These are phyloP conservation scores for Novumbra hubbsi DNA, from an alignment of 2,797 vertebrate species.

Conservation along the genomic window DNA sequence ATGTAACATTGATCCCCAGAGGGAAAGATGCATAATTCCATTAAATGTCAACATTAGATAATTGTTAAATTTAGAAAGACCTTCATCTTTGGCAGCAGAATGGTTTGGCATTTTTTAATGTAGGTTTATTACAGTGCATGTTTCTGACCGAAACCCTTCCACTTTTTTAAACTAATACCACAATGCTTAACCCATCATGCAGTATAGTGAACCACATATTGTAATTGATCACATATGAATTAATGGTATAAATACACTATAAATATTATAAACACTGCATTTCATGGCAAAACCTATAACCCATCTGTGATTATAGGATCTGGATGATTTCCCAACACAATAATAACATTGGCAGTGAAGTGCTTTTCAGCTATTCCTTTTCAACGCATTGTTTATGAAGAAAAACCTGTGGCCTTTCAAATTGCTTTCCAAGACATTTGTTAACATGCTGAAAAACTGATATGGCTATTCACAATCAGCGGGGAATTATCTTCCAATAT, in stretches of 20 bases:
- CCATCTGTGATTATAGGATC: conserved; percentile 8
- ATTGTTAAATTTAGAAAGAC: conserved; percentile 1
- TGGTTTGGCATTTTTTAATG: neutral
- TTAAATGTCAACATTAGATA: conserved; percentile 1
- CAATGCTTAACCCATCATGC: neutral
- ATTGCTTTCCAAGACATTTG: neutral
- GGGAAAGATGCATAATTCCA: neutral
- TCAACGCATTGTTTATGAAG: neutral
- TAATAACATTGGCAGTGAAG: conserved; percentile 6
- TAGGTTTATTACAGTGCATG: neutral
- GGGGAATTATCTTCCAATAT: neutral
- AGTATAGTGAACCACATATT: neutral
- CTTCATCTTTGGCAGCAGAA: neutral
- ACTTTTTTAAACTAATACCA: neutral
- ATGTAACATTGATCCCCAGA: neutral
- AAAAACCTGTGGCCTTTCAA: conserved; percentile 2
- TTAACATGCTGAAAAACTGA: neutral
- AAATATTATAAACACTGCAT: conserved; percentile 14
- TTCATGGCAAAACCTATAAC: conserved; percentile 20
- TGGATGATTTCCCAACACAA: neutral
- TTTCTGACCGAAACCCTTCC: neutral
- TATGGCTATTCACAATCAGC: neutral
- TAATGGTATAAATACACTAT: conserved; percentile 4
- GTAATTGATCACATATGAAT: conserved; percentile 1
- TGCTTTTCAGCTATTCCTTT: conserved; percentile 11